A percentile compares a stretch with the other conserved stretches of the same genome.
phyloP scores from a whole-genome alignment of 2,797 vertebrate species.

The Triplophysa yarkandensis region DNA sequence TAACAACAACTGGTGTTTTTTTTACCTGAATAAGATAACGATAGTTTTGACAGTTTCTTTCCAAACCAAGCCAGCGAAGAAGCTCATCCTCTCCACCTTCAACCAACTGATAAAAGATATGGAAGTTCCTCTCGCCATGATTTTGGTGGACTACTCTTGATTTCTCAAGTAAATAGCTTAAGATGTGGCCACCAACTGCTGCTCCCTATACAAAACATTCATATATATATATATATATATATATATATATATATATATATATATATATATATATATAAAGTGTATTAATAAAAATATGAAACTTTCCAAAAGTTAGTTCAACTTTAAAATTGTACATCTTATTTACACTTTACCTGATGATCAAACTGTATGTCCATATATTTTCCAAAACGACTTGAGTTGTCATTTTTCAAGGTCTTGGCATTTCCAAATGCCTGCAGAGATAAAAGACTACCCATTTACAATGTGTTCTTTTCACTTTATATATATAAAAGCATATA shows the following conservation, averaged over 20 bases:
- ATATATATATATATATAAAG: too few relatives aligned
- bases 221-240: too few relatives aligned
- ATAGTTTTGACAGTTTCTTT: conserved; percentile 76
- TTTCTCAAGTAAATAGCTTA: conserved; percentile 94
- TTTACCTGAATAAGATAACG: conserved; percentile 79
- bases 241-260: too few relatives aligned
- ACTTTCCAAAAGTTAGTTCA: background rate
- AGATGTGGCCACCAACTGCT: conserved; percentile 91
- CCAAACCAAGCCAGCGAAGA: conserved; percentile 86
- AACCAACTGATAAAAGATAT: conserved; percentile 94
- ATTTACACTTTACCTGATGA: conserved; percentile 81
- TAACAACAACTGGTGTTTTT: background rate
- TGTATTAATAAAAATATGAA: too few relatives aligned
- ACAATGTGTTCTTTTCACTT: background rate
- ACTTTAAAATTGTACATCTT: background rate
- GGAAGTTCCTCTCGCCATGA: conserved; percentile 93
- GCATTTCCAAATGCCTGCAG: conserved; percentile 93
- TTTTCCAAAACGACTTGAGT: conserved; percentile 95
- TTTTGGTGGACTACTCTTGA: conserved; percentile 93
- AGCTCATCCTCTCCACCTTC: conserved; percentile 87
- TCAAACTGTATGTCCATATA: conserved; percentile 99
- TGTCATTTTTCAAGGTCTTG: conserved; percentile 93
- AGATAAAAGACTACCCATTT: background rate
- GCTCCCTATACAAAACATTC: conserved; percentile 78
- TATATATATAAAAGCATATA: background rate